Evolutionary conservation across 1,140 invertebrate species (phyloP).

Genomic region (Proales similis): DNA sequence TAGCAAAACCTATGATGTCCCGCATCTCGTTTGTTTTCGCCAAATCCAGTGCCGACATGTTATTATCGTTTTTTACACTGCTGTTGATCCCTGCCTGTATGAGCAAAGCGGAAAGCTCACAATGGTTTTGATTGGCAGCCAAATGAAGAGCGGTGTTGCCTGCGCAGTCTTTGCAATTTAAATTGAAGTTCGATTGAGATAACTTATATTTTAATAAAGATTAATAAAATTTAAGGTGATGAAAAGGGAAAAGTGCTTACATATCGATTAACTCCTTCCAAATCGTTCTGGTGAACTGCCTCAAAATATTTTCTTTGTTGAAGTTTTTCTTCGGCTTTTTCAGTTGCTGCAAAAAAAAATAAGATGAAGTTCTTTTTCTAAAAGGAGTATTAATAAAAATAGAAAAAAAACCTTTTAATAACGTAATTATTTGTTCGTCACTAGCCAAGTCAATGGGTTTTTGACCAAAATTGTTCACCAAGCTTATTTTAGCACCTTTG

Average conservation of each 20-base stretch:
- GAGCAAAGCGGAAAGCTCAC: conserved; percentile 61
- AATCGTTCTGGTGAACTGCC: conserved; percentile 59
- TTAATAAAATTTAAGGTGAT: neutral
- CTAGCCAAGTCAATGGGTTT: conserved; percentile 58
- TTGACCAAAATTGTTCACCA: conserved; percentile 61
- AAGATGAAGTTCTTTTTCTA: neutral
- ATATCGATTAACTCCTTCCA: conserved; percentile 57
- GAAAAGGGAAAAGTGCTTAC: conserved; percentile 46
- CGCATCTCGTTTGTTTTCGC: conserved; percentile 60
- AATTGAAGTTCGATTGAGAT: conserved; percentile 53
- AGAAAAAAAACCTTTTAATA: conserved; percentile 54
- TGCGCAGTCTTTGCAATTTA: conserved; percentile 55
- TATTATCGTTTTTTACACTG: conserved; percentile 51
- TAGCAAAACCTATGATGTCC: conserved; percentile 36
- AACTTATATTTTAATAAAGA: conserved; percentile 38
- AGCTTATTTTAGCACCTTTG: conserved; percentile 52
- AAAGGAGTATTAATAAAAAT: neutral
- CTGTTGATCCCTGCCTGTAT: conserved; percentile 59
- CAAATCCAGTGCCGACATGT: conserved; percentile 58
- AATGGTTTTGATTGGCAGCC: conserved; percentile 62
- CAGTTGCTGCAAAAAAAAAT: conserved; percentile 54
- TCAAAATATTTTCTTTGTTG: conserved; percentile 57
- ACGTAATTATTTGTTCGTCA: conserved; percentile 56
- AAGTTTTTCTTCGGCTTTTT: conserved; percentile 56
- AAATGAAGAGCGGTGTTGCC: conserved; percentile 66